Evolutionary conservation across 2,888 invertebrate genomes (phyloP), one percentile per base, ranked within the genome.

Genomic region (Ctenicera cuprea): DNA sequence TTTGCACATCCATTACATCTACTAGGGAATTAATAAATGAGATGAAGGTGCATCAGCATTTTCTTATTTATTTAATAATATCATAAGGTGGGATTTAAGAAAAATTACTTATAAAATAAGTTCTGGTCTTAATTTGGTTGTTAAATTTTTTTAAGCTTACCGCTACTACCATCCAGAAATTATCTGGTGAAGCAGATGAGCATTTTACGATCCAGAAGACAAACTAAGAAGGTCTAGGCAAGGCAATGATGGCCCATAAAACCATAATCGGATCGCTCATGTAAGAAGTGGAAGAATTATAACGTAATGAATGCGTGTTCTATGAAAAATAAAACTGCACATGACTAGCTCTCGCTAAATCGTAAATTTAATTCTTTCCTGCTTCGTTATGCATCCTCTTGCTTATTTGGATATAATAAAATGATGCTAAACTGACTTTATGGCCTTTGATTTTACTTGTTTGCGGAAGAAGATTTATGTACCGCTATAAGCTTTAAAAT

Each of bases 231-330:
- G 66, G 66, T 14, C 26, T 54, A 66, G 38, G 54, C 41, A 66
- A 66, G 66, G 66, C 30, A 54, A 54, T 66, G 41, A 66, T 66
- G 54, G 66, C 66, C 66, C 54, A 66, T 66, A 54, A 66, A 66
- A 54, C 66, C 66, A 54, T 66, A 66, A 48, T 54, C 66, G 66
- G 66, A 66, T 38, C 41, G 38, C 41, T 54, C 54, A 54, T 52
- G 30, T 57, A 66, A 66, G 66, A 66, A 66, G 41, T 66, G 22
- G 52, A 66, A 66, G 66, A 66, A 54, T 66, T 66, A 66, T 54
- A 54, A 66, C 66, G 66, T 66, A 66, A 66, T 66, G 54, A 66
- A 66, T 54, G 66, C 48, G 54, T 66, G 54, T 66, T 66, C 66
- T 66, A 52, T 66, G 66, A 66, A 66, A 66, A 54, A 37, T 66